Base-by-base conservation (phyloP, 2,888 invertebrate species). In the Torymus tubicola region DNA sequence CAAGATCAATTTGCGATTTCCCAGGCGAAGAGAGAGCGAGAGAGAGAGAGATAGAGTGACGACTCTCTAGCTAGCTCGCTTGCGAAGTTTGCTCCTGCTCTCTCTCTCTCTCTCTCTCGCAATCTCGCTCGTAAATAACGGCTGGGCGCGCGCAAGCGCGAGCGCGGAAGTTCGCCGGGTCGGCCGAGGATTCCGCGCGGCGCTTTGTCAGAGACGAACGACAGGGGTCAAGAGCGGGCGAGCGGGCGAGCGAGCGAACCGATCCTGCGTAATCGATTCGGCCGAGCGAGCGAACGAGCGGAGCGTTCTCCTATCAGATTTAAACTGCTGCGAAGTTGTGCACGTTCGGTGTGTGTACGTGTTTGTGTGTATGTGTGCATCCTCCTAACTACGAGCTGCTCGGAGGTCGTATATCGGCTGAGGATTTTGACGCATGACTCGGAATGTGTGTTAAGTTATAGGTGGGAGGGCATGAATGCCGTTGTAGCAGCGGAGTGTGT, bases 101-200 rank as follows among this genome's bases (percentile, higher is more conserved):
- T 8, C 14, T 11, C 24, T 24, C 24, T 24, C 24, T 24, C 24
- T 31, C 31, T n/a, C 21, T 11, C 16, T 42, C 24, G 71, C 85
- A 85, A 87, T 86, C 87, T 85, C 85, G 86, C 84, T 85, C 85
- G 86, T 88, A 88, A 88, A 88, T 88, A 88, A 89, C 87, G 86
- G 85, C 86, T 88, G 31, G 16, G 57, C 18, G 18, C 68, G 68
- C 13, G 21, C 68, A 31, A 11, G 4, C 31, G 69, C 31, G 50
- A 8, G 55, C 58, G 31, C 53, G 88, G 87, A 88, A 89, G 87
- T 88, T 88, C 85, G 85, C 85, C 86, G 85, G 61, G 85, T 85
- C 86, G 85, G 61, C 18, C 52, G 86, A 86, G 86, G 88, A 89
- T 88, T 85, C 85, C 85, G 85, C 85, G 86, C 81, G 86, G 84